Evolutionary conservation across 2,888 invertebrate genomes (phyloP).

Genomic region (Unio delphinus): DNA sequence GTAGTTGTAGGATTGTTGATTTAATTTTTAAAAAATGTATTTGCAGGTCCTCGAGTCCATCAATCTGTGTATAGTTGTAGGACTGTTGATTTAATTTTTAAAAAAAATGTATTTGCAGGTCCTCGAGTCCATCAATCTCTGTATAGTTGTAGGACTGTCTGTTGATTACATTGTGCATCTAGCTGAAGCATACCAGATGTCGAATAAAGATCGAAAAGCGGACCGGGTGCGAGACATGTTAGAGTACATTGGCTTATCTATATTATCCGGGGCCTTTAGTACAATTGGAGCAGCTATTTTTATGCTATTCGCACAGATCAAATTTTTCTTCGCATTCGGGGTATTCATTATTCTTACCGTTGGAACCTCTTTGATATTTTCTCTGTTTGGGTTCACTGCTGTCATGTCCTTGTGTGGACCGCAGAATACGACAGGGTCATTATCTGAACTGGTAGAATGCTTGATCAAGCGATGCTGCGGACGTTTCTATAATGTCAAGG

Average conservation of each 20-base stretch:
- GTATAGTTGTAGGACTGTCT: conserved; percentile 57
- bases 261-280: conserved; percentile 58
- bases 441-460: conserved; percentile 13
- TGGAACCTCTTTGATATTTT: conserved; percentile 52
- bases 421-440: conserved; percentile 44
- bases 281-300: conserved; percentile 58
- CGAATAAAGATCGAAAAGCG: conserved; percentile 33
- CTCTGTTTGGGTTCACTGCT: conserved; percentile 49
- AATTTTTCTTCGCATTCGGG: conserved; percentile 59
- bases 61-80: conserved; percentile 58
- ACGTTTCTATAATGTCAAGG: no score
- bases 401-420: conserved; percentile 55
- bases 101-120: conserved; percentile 25
- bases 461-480: not conserved
- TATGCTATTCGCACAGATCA: conserved; percentile 55
- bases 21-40: no score
- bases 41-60: conserved; percentile 54
- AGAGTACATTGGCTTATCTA: conserved; percentile 53
- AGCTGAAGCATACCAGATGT: conserved; percentile 54
- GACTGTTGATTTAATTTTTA: conserved; percentile 20
- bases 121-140: conserved; percentile 56
- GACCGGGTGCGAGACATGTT: conserved; percentile 50
- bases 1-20: conserved; percentile 53
- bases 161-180: conserved; percentile 62
- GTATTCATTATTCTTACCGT: conserved; percentile 58